Conservation (phyloP, 2,113 vertebrate species). For the Clinocottus analis region DNA sequence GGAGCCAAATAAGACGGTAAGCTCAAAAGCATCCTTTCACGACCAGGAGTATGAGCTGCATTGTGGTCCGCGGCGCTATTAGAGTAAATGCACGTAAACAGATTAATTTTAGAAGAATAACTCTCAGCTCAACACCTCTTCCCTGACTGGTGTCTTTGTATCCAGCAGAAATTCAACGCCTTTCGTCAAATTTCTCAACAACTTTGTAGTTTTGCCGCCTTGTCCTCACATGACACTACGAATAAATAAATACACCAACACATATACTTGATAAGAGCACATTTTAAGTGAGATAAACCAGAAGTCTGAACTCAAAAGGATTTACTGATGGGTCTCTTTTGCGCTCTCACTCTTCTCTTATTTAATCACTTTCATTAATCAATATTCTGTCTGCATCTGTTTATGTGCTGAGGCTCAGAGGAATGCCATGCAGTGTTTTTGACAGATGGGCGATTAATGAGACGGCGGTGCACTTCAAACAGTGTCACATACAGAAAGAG, state of each 20-base stretch:
- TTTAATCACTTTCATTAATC: slow-evolving; percentile 4
- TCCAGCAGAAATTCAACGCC: slow-evolving; percentile 4
- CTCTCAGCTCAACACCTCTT: background rate
- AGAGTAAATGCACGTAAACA: slow-evolving; percentile 26
- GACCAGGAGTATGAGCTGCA: background rate
- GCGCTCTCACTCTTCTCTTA: slow-evolving; percentile 5
- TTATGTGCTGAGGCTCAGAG: slow-evolving; percentile 8
- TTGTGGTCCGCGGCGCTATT: background rate
- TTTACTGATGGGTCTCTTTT: background rate
- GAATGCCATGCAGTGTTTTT: slow-evolving; percentile 19
- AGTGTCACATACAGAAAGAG: slow-evolving; percentile 17
- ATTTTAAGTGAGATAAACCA: background rate
- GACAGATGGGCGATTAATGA: slow-evolving; percentile 51
- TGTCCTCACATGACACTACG: background rate
- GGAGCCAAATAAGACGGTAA: slow-evolving; percentile 22
- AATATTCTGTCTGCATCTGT: slow-evolving; percentile 24
- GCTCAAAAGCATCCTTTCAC: slow-evolving; percentile 1
- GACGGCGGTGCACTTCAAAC: slow-evolving; percentile 8
- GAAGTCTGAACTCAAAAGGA: background rate
- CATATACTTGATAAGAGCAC: background rate
- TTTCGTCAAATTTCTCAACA: background rate
- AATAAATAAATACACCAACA: background rate
- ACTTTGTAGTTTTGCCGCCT: background rate
- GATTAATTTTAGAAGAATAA: slow-evolving; percentile 11
- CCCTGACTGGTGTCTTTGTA: background rate